Base-by-base conservation (phyloP, 1,140 invertebrate genomes). In the Caenorhabditis remanei region DNA sequence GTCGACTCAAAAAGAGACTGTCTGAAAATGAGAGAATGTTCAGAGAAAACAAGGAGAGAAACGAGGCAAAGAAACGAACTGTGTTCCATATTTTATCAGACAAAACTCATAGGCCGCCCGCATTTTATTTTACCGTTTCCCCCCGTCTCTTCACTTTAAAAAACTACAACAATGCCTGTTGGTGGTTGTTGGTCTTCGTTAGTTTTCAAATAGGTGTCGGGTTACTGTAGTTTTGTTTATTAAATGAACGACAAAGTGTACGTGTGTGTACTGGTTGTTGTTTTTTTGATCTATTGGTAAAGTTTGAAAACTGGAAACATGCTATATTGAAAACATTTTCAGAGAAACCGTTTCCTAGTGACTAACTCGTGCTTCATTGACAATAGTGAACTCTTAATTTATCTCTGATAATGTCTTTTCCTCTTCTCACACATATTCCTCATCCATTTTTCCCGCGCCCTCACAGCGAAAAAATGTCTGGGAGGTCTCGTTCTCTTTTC, bases 11-110 rank as follows among this genome's bases (percentile, higher is more conserved):
- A 5, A 8, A 50, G n/a, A 79, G 43, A 79, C 46, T 79, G 71
- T 32, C 43, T 79, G 71, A 79, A 79, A 79, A 50, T 79, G 71
- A 79, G 67, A 75, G 71, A 24, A 79, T 79, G 46, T 63, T 63
- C 61, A 63, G 61, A 63, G 61, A 63, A 63, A 21, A 63, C 7
- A 63, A 16, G n/a, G 16, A 53, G 32, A 67, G n/a, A 21, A 2
- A n/a, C 16, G 56, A n/a, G 56, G 56, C 8, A n/a, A 61, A 16
- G 56, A 61, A 65, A 41, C 67, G 71, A 79, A 79, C 71, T 50
- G 46, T 50, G 71, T 79, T 79, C 71, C 71, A 79, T 48, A 79
- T 50, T 79, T 79, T 79, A 79, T 50, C 71, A 50, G 46, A 48
- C 65, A 46, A 71, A 63, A 63, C 61, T 63, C 61, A 63, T 63